Conservation (phyloP, 2,797 vertebrate genomes). For the Psittacula echo region DNA sequence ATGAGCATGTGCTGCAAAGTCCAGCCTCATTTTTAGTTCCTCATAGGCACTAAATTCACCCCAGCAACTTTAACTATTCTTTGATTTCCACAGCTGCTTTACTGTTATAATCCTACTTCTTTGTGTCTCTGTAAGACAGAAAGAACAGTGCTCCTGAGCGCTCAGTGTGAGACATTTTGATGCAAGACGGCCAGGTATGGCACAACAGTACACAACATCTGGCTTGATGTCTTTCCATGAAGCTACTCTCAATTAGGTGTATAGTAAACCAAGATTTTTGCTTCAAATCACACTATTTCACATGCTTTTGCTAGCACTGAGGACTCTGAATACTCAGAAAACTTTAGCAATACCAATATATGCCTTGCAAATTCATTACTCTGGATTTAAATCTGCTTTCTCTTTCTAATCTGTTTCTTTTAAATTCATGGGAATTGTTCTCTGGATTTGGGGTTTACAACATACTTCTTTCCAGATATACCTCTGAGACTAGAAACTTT, state of each 20-base stretch:
- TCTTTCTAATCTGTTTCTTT: background rate
- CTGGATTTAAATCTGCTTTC: background rate
- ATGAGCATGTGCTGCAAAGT: background rate
- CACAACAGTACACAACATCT: background rate
- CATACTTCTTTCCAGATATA: background rate
- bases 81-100: background rate
- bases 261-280: background rate
- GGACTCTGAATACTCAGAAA: background rate
- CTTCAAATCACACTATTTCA: background rate
- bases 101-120: background rate
- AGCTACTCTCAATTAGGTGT: background rate
- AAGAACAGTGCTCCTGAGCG: background rate
- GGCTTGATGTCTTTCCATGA: background rate
- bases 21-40: background rate
- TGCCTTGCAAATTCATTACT: background rate
- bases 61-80: background rate
- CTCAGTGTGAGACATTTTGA: background rate
- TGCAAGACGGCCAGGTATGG: background rate
- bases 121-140: background rate
- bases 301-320: background rate
- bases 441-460: background rate
- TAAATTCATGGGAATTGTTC: background rate
- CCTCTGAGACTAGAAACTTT: background rate
- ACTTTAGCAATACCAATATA: background rate
- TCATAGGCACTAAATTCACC: background rate